A percentile compares a stretch with the other conserved stretches of the same genome.
Evolutionary conservation across 2,113 vertebrate species (phyloP).

Genomic region (Channa maculata): DNA sequence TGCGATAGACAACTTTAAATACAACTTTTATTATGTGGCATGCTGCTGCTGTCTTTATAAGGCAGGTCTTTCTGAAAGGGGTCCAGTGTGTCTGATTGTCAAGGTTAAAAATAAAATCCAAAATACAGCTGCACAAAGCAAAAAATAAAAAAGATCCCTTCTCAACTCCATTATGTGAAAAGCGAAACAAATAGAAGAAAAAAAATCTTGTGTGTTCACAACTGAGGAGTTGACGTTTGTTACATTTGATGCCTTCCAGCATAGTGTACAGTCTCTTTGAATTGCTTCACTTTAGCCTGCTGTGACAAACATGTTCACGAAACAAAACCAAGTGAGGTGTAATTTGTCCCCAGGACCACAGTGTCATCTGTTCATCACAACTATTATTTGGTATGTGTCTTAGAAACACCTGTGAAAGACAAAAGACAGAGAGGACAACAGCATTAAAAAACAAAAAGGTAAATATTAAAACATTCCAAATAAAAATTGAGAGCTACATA

Average conservation of each 20-base stretch:
- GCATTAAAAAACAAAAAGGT: slow-evolving; percentile 22
- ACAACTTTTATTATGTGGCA: slow-evolving; percentile 8
- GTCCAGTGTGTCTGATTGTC: slow-evolving; percentile 71
- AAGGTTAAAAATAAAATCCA: slow-evolving; percentile 16
- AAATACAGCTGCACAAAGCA: slow-evolving; percentile 23
- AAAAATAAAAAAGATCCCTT: slow-evolving; percentile 59
- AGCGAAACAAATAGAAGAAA: slow-evolving; percentile 22
- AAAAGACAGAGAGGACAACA: slow-evolving; percentile 28
- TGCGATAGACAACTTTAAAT: slow-evolving; percentile 9
- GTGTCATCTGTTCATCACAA: slow-evolving; percentile 41
- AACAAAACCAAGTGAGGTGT: slow-evolving; percentile 25
- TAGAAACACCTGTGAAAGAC: slow-evolving; percentile 61
- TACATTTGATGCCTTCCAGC: slow-evolving; percentile 20
- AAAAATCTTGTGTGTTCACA: slow-evolving; percentile 19
- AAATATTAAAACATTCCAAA: background rate
- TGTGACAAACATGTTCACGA: slow-evolving; percentile 20
- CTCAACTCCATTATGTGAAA: slow-evolving; percentile 44
- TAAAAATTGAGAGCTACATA: background rate
- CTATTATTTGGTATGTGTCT: slow-evolving; percentile 57
- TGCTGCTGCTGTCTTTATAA: slow-evolving; percentile 43
- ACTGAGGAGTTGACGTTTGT: slow-evolving; percentile 14
- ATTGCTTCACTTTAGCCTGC: slow-evolving; percentile 19
- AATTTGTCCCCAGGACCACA: slow-evolving; percentile 38
- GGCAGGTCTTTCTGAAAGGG: slow-evolving; percentile 24
- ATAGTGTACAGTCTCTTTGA: slow-evolving; percentile 17